Base-by-base conservation (phyloP, 2,113 vertebrate species). In the Coptodon rendalli region DNA sequence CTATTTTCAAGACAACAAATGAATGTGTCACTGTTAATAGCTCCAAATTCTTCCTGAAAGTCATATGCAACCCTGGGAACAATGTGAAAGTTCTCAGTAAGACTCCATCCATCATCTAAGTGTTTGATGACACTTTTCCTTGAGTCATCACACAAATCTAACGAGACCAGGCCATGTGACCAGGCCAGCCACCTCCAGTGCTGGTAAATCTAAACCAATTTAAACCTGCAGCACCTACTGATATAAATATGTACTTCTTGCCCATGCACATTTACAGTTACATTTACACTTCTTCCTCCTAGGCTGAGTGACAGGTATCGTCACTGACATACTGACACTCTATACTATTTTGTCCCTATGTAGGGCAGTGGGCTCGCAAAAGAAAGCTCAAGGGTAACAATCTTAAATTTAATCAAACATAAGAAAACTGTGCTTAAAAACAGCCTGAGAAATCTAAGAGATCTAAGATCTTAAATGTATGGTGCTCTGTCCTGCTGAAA, bases 321-420 rank as follows among this genome's bases (percentile, higher is more conserved):
- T 82, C 3, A 24, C 24, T 91, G 40, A 87, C 52, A n/a, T 14
- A 34, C 68, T 48, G 36, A 87, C n/a, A 73, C 50, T 50, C 6
- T 29, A 56, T 29, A 29, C 68, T 9, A 48, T 40, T 66, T 79
- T 78, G 48, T 61, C 22, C 68, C 8, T 56, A 90, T 91, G 63
- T 89, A 89, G 88, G 87, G 22, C 86, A 93, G 85, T 88, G n/a
- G 86, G 40, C 11, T 76, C 19, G 38, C 34, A 59, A 89, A 31
- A 54, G 57, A 82, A 80, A 68, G 10, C 84, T 31, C 31, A 81
- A 34, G 84, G 68, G 48, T 57, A 66, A 29, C 56, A 31, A 73
- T 81, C 13, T 89, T 29, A 4, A 81, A 48, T 85, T 86, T 79
- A 92, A 82, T 81, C 71, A 87, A 57, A 83, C 50, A 36, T 36